Evolutionary conservation across 2,888 invertebrate genomes (phyloP), one percentile per base, ranked within the genome.

Genomic region (Orthosia cruda): DNA sequence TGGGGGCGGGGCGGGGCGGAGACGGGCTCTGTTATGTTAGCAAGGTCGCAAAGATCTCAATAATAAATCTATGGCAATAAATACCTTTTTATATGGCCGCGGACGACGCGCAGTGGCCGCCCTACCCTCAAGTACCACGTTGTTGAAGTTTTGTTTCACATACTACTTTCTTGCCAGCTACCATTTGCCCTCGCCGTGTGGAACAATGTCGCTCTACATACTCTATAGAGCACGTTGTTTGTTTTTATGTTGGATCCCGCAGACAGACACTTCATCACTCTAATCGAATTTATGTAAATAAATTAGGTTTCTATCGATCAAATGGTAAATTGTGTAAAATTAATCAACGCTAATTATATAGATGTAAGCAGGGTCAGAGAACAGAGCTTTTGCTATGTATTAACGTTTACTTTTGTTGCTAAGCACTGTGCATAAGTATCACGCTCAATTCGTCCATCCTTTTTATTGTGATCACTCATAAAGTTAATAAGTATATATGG

Each of bases 41-140:
- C 77, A 61, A 71, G 80, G 68, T 83, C 77, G 69, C 23, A 63
- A 13, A 68, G 73, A 76, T 79, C 80, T 79, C 81, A 73, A 70
- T 86, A 85, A 88, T 86, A 86, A 84, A 77, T 65, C 65, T 74
- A 88, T 86, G 81, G 85, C 87, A 86, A 86, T 87, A 88, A 87
- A 77, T 85, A 77, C 72, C 54, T 76, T 77, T 83, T 83, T 84
- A 69, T 74, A 81, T 61, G 79, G 74, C 71, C 72, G 71, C 75
- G 77, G 71, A 62, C 45, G 76, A 49, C 26, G 61, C 70, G 69
- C 72, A 64, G 54, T 71, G 57, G n/a, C 71, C 71, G 79, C 78
- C 69, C 67, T 61, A 47, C 66, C 75, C 70, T 71, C 66, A 26
- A 52, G 26, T 70, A 78, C 54, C 63, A 67, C 13, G 71, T 69